These are phyloP conservation scores for Craterocephalus amniculus DNA, from an alignment of 2,797 vertebrate species.

Conservation along the genomic window DNA sequence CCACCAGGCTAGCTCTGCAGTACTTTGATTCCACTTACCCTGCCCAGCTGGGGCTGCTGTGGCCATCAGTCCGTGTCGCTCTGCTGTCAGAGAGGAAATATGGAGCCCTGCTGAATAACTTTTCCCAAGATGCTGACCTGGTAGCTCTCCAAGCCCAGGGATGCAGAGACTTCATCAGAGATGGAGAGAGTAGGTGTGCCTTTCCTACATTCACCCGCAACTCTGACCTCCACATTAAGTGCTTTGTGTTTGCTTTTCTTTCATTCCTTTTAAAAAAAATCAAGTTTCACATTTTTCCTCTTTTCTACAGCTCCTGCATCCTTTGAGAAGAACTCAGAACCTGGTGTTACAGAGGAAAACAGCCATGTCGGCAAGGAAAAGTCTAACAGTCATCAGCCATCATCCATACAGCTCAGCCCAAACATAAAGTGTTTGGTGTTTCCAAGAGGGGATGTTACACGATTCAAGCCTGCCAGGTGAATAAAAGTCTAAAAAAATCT, in stretches of 20 bases:
- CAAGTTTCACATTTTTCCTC: not conserved
- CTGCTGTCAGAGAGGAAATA: constrained; percentile 93
- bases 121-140: constrained; percentile 56
- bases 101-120: constrained; percentile 91
- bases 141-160: constrained; percentile 77
- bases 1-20: constrained; percentile 85
- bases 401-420: constrained; percentile 60
- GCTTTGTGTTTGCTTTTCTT: not conserved
- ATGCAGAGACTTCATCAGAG: constrained; percentile 85
- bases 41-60: constrained; percentile 83
- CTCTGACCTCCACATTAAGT: too few relatives aligned
- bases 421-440: constrained; percentile 92
- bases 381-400: not conserved
- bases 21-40: constrained; percentile 87
- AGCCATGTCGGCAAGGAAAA: not conserved
- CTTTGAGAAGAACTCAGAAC: not conserved
- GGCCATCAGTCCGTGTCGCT: constrained; percentile 87
- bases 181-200: constrained; percentile 33
- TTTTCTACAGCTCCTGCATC: constrained; percentile 33
- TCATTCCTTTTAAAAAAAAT: not conserved
- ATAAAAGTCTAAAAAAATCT: not conserved
- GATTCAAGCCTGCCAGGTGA: constrained; percentile 90
- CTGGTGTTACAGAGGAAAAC: not conserved
- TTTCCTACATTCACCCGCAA: not conserved
- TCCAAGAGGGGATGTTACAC: constrained; percentile 86